phyloP scores from a whole-genome alignment of 2,888 invertebrate species.

The Epinotia brunnichana region DNA sequence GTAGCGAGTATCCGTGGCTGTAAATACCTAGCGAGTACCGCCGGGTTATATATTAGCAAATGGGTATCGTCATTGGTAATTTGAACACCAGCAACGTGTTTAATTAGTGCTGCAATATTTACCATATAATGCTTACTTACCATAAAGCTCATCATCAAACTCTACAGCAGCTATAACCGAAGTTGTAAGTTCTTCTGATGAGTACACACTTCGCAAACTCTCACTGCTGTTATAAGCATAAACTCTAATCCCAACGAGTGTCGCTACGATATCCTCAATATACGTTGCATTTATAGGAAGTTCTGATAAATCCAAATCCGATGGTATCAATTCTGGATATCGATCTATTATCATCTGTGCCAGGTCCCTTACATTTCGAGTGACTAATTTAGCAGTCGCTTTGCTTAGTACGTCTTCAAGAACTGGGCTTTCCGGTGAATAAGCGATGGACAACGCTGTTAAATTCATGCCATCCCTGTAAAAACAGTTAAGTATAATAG shows the following conservation, averaged over 20 bases:
- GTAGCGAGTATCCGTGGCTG: too few species aligned
- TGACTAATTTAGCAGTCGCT: background rate
- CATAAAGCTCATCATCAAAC: conserved; percentile 80
- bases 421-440: conserved; percentile 21
- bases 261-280: conserved; percentile 30
- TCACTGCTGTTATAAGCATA: conserved; percentile 55
- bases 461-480: conserved; percentile 14
- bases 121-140: conserved; percentile 55
- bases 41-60: too few species aligned
- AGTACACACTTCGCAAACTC: conserved; percentile 65
- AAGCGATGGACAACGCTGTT: conserved; percentile 8
- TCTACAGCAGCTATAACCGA: conserved; percentile 82
- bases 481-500: background rate
- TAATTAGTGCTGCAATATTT: background rate
- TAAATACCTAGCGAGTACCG: too few species aligned
- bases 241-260: conserved; percentile 22
- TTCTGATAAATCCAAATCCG: conserved; percentile 17
- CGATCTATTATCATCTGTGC: background rate
- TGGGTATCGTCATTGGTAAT: background rate
- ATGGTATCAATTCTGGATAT: conserved; percentile 21
- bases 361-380: conserved; percentile 12
- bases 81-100: background rate
- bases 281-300: conserved; percentile 8
- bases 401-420: conserved; percentile 4
- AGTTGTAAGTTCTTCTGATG: conserved; percentile 62